phyloP scores from a whole-genome alignment of 2,888 invertebrate species.

The Sesia apiformis region DNA sequence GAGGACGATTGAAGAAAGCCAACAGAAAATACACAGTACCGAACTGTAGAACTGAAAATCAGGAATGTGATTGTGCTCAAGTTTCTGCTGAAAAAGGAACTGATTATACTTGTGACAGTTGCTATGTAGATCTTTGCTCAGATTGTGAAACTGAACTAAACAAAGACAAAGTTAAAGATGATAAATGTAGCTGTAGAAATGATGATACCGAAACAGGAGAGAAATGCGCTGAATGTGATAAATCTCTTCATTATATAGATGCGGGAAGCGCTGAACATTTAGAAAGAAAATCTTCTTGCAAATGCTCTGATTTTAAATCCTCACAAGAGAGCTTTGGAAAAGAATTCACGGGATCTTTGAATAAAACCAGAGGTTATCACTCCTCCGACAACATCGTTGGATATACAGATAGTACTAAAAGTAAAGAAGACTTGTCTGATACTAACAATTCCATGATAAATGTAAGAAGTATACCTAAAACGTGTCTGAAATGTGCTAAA shows the following conservation, averaged over 20 bases:
- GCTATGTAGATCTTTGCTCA: constrained; percentile 59
- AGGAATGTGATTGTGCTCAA: constrained; percentile 55
- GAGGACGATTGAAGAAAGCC: constrained; percentile 75
- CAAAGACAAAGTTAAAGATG: constrained; percentile 37
- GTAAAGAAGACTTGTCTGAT: constrained; percentile 49
- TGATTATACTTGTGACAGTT: constrained; percentile 61
- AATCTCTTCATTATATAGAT: constrained; percentile 55
- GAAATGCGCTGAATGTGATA: constrained; percentile 61
- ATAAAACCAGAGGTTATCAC: constrained; percentile 60
- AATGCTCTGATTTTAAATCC: constrained; percentile 61
- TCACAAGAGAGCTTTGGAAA: constrained; percentile 65
- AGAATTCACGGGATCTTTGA: constrained; percentile 42
- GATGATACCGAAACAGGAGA: constrained; percentile 31
- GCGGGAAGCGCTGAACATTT: constrained; percentile 53
- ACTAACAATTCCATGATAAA: constrained; percentile 44
- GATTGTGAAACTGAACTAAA: constrained; percentile 55
- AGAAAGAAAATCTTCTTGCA: constrained; percentile 49
- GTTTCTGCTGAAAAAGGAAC: constrained; percentile 54
- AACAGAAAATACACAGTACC: constrained; percentile 58
- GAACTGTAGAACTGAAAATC: constrained; percentile 32
- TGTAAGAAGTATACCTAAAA: constrained; percentile 51
- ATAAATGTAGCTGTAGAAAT: constrained; percentile 42
- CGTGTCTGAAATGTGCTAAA: constrained; percentile 65
- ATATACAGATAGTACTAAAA: constrained; percentile 43
- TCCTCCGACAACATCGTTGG: constrained; percentile 63